Evolutionary conservation across 2,797 vertebrate species (phyloP).

Genomic region (Anomalospiza imberbis): DNA sequence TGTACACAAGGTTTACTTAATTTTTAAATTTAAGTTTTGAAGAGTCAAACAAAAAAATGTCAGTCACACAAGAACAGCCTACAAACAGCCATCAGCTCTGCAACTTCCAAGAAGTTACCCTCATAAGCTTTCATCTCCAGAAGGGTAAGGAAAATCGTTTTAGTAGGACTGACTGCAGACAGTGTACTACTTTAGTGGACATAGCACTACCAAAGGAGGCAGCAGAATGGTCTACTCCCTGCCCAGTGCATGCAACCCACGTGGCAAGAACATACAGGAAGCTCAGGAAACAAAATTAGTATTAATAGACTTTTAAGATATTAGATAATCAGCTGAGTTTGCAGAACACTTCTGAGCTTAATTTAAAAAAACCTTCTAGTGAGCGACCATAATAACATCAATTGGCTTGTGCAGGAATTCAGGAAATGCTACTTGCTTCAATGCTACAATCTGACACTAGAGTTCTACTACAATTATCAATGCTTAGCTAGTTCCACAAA

Average conservation of each 20-base stretch:
- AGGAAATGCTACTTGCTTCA: not conserved
- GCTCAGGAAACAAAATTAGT: not conserved
- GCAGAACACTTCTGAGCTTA: not conserved
- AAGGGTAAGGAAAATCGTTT: not conserved
- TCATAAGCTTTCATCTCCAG: not conserved
- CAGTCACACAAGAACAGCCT: not conserved
- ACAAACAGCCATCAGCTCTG: not conserved
- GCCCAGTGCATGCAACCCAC: too few species aligned
- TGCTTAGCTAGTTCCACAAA: not conserved
- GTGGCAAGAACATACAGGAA: not conserved
- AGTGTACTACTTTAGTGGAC: rapidly evolving
- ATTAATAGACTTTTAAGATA: not conserved
- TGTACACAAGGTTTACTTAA: not conserved
- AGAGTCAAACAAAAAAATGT: not conserved
- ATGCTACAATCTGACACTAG: not conserved
- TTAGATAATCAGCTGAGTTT: not conserved
- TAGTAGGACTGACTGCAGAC: not conserved
- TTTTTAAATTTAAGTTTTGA: not conserved
- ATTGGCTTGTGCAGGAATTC: not conserved
- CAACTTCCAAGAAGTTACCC: not conserved
- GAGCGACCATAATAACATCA: not conserved
- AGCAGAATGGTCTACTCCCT: not conserved
- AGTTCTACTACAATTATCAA: not conserved
- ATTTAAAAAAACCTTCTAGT: not conserved
- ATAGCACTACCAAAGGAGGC: not conserved